These are phyloP conservation scores for Mythimna vitellina DNA, from an alignment of 2,888 invertebrate genomes.

Conservation along the genomic window DNA sequence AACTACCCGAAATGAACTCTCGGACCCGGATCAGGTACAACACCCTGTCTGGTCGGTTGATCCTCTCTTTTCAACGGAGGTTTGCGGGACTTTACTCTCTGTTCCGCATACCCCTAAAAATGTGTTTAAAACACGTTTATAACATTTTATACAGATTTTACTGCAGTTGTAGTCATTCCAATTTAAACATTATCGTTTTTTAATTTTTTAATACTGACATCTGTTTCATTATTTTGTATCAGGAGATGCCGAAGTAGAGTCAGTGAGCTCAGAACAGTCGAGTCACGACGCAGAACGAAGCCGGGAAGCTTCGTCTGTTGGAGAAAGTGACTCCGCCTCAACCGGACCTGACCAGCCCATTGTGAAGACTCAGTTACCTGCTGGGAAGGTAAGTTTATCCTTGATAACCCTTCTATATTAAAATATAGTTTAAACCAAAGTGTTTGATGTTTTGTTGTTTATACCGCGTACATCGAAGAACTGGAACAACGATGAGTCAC, in stretches of 20 bases:
- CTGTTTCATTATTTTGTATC: not conserved
- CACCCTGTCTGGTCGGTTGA: too few species aligned
- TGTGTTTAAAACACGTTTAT: too few species aligned
- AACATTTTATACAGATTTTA: not conserved
- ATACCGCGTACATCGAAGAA: too few species aligned
- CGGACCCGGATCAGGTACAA: too few species aligned
- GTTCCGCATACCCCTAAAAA: too few species aligned
- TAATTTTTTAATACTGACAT: too few species aligned
- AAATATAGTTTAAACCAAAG: too few species aligned
- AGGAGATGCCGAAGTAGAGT: slow-evolving; percentile 84
- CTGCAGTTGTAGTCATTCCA: not conserved
- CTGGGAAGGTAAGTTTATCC: slow-evolving; percentile 92
- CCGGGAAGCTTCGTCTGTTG: slow-evolving; percentile 86
- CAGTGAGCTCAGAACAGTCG: slow-evolving; percentile 85
- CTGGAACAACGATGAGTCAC: too few species aligned
- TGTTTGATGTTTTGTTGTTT: too few species aligned
- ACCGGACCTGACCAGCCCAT: slow-evolving; percentile 90
- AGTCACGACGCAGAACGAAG: slow-evolving; percentile 83
- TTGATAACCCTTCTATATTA: not conserved
- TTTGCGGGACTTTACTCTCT: too few species aligned
- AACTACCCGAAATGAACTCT: too few species aligned
- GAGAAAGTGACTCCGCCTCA: slow-evolving; percentile 90
- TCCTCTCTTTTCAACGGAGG: too few species aligned
- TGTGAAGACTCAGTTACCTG: slow-evolving; percentile 92
- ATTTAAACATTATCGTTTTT: not conserved